Evolutionary conservation across 2,888 invertebrate genomes (phyloP), one percentile per base, ranked within the genome.

Genomic region (Papilio demoleus): DNA sequence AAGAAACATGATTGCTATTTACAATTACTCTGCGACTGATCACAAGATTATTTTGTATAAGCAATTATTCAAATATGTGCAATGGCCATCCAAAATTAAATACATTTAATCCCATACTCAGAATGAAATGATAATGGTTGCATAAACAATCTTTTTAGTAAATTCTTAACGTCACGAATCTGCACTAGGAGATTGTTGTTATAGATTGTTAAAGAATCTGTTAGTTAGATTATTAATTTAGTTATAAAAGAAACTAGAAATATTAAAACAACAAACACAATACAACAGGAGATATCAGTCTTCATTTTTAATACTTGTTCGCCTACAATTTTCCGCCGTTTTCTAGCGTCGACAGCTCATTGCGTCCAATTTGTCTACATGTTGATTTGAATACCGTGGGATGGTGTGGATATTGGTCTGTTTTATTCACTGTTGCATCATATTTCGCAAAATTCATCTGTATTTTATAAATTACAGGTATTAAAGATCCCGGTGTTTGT

Each of bases 321-420:
- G 69, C 69, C 69, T 69, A 69, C 69, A 61, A 65, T 50, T 65
- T 69, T 69, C 69, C 69, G 65, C 65, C 69, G 38, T 56, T 64
- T 65, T 65, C 53, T 42, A 40, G 38, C 60, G 69, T 56, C 36
- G 65, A 65, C 69, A 65, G 69, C 65, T 69, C 65, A 56, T 69
- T 69, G 65, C 61, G 40, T 47, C 61, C 69, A 69, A 69, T 69
- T 69, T 69, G 69, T 69, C 42, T 61, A 34, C 69, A 56, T 53
- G 65, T 61, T 61, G 36, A 69, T 69, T 65, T 65, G 60, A 69
- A 65, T 69, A 53, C 45, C 65, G 69, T 69, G 65, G 69, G 69
- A 65, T 59, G 64, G 17, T 42, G 34, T 61, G 42, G 40, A 36
- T 50, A 42, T 19, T 50, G 50, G 64, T 65, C 31, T 19, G 40